Base-by-base conservation (phyloP, 2,113 vertebrate species). In the Calypte anna region DNA sequence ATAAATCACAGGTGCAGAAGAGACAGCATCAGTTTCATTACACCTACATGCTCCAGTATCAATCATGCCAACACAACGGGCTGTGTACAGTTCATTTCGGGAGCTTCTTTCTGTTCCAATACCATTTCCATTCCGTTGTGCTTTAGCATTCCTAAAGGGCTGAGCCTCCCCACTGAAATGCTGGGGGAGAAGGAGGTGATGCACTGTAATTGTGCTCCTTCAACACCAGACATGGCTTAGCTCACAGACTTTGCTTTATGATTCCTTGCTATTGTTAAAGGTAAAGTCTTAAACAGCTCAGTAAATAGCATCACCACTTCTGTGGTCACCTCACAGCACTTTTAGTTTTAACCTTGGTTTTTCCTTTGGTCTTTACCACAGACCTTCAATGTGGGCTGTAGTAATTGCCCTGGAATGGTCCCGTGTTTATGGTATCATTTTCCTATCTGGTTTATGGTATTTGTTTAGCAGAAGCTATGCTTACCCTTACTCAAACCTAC, bases 1-100 rank as follows among this genome's bases (percentile, higher is more conserved):
- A 98, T 98, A 98, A 98, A 98, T 98, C 98, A 98, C 97, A 98
- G 98, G 98, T 98, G 98, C 98, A 98, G 97, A 98, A 98, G 96
- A 98, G 98, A 98, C 97, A 94, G 97, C 98, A 98, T 98, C 98
- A 98, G 97, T 98, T 98, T 98, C 98, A 98, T 98, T 98, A 98
- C 98, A 98, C 98, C 98, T 98, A 98, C 98, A 96, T 98, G 98
- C 98, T 98, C 97, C 96, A 96, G 97, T 98, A 98, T 98, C 98
- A 98, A 98, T 98, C 98, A 98, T 96, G 95, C 98, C 97, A 97
- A 90, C 97, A 98, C 98, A 96, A 98, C 63, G 68, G 97, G 92
- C 97, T 98, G 97, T 90, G 93, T 7, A 75, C 97, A 97, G 98
- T 98, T 98, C 98, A 98, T 98, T 98, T 98, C 97, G 44, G 97